A percentile compares a stretch with the other conserved stretches of the same genome.
phyloP scores from a whole-genome alignment of 1,140 invertebrate species.

The Microplitis mediator region DNA sequence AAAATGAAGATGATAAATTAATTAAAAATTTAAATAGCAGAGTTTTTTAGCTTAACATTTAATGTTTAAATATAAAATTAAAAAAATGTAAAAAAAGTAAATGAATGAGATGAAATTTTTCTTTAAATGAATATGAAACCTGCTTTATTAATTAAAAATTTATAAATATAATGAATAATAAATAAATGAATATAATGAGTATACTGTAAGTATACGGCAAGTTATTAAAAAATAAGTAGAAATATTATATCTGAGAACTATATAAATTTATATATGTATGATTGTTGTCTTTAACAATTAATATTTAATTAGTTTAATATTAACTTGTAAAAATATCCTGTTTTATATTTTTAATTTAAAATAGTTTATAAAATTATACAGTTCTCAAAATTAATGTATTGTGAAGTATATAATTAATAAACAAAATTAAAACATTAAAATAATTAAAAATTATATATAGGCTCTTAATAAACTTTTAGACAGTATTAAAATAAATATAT shows the following conservation, averaged over 20 bases:
- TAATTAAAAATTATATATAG: no score
- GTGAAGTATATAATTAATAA: no score
- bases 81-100: not conserved
- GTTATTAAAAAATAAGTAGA: constrained; percentile 23
- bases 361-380: not conserved
- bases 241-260: constrained; percentile 38
- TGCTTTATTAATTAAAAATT: constrained; percentile 2
- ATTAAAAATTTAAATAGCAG: constrained; percentile 5
- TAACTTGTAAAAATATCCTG: not conserved
- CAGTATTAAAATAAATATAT: no score
- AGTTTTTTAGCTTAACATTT: constrained; percentile 19
- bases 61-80: not conserved
- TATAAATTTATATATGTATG: constrained; percentile 1
- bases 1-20: not conserved
- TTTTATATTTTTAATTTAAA: not conserved
- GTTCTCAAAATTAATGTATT: no score
- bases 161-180: constrained; percentile 20
- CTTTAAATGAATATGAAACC: not conserved
- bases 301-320: not conserved
- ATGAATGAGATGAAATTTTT: no score
- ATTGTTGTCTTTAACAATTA: not conserved
- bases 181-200: constrained; percentile 33
- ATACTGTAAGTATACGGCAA: constrained; percentile 25
- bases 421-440: no score
- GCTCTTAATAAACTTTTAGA: no score